These are phyloP conservation scores for Vespertilio murinus DNA, from an alignment of 2,797 vertebrate genomes.

Conservation along the genomic window DNA sequence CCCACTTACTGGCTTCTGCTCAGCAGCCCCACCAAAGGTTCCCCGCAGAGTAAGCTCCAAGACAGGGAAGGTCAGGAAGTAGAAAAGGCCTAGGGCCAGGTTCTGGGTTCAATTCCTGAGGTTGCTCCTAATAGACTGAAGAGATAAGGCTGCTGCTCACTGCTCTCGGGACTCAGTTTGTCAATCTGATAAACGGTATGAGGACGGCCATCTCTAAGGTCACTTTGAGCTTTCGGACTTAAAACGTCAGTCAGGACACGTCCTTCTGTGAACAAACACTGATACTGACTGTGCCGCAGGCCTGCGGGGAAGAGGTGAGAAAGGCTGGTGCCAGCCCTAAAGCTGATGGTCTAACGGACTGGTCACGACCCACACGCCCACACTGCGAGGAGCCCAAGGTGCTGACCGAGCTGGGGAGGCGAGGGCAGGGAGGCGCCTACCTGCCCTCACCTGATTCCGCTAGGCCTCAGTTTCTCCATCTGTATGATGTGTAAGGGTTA, in stretches of 20 bases:
- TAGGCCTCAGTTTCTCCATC: constrained; percentile 17
- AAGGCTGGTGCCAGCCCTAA: background rate
- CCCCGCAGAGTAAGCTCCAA: background rate
- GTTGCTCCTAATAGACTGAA: background rate
- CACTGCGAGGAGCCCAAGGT: background rate
- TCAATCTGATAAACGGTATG: no score
- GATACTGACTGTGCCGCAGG: constrained; percentile 28
- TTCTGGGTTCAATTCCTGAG: background rate
- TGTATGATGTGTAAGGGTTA: background rate
- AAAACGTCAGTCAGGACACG: background rate
- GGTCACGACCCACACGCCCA: background rate
- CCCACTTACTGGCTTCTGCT: background rate
- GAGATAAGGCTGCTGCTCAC: background rate
- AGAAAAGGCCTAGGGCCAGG: background rate
- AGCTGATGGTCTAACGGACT: constrained; percentile 7
- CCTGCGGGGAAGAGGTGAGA: constrained; percentile 26
- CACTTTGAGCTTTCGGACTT: constrained; percentile 50
- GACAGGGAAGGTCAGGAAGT: constrained; percentile 13
- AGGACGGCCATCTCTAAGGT: background rate
- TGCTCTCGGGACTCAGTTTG: constrained; percentile 14
- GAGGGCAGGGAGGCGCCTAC: background rate
- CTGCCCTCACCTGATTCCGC: background rate
- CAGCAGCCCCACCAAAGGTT: constrained; percentile 17
- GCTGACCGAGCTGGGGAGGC: background rate
- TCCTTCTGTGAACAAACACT: constrained; percentile 24